Percentiles rank a stretch among this genome's conserved stretches.
Conservation (phyloP, 2,888 invertebrate species). For the Unio pictorum region DNA sequence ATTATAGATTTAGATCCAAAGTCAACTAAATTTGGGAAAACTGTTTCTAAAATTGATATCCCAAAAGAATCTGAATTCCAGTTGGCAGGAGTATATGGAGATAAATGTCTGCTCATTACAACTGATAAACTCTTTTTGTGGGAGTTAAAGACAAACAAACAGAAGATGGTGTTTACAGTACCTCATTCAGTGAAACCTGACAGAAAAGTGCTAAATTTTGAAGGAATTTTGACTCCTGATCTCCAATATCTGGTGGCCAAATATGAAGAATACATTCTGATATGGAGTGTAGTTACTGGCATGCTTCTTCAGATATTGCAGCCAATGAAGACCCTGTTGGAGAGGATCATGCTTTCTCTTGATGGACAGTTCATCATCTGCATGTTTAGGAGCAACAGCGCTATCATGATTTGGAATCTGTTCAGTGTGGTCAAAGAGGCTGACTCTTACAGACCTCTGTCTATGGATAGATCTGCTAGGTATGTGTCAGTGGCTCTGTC, state of each 20-base stretch:
- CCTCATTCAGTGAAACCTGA: slow-evolving; percentile 31
- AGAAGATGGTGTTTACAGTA: slow-evolving; percentile 23
- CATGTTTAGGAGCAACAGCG: slow-evolving; percentile 31
- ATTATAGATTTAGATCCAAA: slow-evolving; percentile 26
- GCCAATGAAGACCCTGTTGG: slow-evolving; percentile 27
- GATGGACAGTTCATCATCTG: slow-evolving; percentile 33
- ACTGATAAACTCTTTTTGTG: slow-evolving; percentile 33
- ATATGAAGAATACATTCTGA: slow-evolving; percentile 38
- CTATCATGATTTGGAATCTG: slow-evolving; percentile 38
- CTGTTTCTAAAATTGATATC: slow-evolving; percentile 14
- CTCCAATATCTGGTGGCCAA: slow-evolving; percentile 29
- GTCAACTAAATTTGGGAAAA: slow-evolving; percentile 22
- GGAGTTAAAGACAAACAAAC: slow-evolving; percentile 30
- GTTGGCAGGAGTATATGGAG: slow-evolving; percentile 13
- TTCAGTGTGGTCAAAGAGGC: slow-evolving; percentile 16
- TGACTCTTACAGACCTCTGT: slow-evolving; percentile 30
- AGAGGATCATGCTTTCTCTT: slow-evolving; percentile 17
- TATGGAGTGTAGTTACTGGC: slow-evolving; percentile 30
- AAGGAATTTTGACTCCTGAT: slow-evolving; percentile 33
- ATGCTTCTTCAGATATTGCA: slow-evolving; percentile 25
- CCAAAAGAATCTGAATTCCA: slow-evolving; percentile 15
- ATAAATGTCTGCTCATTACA: slow-evolving; percentile 30
- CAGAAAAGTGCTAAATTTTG: slow-evolving; percentile 32
- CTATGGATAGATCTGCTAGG: slow-evolving; percentile 33
- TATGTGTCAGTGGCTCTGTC: slow-evolving; percentile 30